Evolutionary conservation across 2,888 invertebrate genomes (phyloP), one percentile per base, ranked within the genome.

Genomic region (Clistopyga incitator): DNA sequence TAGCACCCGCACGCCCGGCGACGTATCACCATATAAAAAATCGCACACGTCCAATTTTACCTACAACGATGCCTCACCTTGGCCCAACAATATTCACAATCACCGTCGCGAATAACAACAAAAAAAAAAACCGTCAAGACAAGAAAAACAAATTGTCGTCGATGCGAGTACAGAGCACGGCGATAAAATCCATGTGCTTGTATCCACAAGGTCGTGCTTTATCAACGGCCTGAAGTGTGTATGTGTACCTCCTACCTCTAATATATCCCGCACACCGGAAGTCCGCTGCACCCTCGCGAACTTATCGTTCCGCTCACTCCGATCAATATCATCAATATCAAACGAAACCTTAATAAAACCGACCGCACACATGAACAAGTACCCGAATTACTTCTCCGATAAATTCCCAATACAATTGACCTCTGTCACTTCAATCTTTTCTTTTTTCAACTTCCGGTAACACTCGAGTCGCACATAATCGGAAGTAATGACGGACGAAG

Each of bases 181-280:
- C 3, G 47, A 54, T 10, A 18, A 56, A n/a, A 47, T 56, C 82
- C 87, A 88, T 78, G 81, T 87, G 85, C 80, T 79, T 76, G 70
- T 74, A 81, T 88, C 88, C 87, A 87, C 88, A 90, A 88, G 88
- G 86, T 87, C 89, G 86, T 84, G 75, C 79, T 71, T 78, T 78
- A 47, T 54, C 56, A 23, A 38, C 45, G 29, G 0, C 38, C 15
- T 15, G 11, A 65, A 50, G 42, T 56, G 45, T 71, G 50, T 72
- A 29, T 75, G 34, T 29, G 29, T 29, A 6, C 6, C 6, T 18
- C n/a, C 50, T 47, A 59, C 18, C 34, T 78, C 50, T 75, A 70
- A 78, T 81, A 78, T 81, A 72, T 61, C 75, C 65, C 71, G 45
- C 71, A 74, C 78, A 78, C 81, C 84, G 81, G 81, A 84, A 84